These are phyloP conservation scores for Xenopus petersii DNA, from an alignment of 2,797 vertebrate species.

Conservation along the genomic window DNA sequence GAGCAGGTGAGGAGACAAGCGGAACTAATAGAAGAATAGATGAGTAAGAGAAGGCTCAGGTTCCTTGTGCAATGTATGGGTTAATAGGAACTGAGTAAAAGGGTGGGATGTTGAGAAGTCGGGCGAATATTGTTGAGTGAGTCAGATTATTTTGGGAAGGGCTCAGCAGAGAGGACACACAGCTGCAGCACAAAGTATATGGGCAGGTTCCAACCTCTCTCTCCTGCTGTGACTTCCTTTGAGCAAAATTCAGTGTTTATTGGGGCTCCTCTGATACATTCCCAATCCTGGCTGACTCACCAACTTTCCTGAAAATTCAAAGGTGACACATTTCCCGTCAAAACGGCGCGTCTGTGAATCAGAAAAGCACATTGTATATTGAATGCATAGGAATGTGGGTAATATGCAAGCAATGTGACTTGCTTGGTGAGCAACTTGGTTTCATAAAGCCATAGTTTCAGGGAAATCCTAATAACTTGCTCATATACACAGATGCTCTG, in stretches of 20 bases:
- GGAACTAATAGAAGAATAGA: neutral
- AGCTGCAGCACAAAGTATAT: neutral
- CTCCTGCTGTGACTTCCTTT: neutral
- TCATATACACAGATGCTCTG: no score
- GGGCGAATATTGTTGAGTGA: slow-evolving; percentile 17
- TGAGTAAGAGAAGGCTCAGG: neutral
- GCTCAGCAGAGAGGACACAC: neutral
- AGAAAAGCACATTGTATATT: no score
- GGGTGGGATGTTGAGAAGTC: neutral
- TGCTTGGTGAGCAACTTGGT: no score
- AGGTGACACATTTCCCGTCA: no score
- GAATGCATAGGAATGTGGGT: no score
- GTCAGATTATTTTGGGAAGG: slow-evolving; percentile 18
- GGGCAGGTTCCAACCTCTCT: slow-evolving; percentile 11
- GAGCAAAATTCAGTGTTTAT: neutral
- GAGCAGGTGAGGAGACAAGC: neutral
- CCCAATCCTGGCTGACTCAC: neutral
- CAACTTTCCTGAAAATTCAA: neutral
- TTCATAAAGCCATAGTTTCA: no score
- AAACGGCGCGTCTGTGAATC: no score
- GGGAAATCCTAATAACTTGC: no score
- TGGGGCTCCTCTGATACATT: neutral
- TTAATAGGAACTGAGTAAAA: neutral
- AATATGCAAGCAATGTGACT: no score
- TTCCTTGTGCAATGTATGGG: neutral